These are phyloP conservation scores for Sylvia atricapilla DNA, from an alignment of 2,113 vertebrate genomes.

Conservation along the genomic window DNA sequence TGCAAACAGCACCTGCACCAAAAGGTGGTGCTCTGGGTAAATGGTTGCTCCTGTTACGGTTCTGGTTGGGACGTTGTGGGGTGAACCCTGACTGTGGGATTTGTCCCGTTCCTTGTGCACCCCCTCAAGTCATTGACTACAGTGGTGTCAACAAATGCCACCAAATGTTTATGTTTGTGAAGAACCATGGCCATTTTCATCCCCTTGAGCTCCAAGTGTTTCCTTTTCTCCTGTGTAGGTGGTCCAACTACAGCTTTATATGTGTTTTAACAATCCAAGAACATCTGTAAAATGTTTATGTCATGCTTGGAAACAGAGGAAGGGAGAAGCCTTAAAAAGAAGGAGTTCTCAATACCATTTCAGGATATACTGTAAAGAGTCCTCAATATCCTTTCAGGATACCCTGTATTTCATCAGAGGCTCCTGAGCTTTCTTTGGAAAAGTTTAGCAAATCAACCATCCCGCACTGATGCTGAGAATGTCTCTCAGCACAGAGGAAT, in stretches of 20 bases:
- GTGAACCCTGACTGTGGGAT: fast-evolving
- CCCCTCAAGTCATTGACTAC: background rate
- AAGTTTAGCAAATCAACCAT: background rate
- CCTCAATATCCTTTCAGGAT: background rate
- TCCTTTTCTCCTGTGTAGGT: background rate
- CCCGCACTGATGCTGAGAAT: background rate
- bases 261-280: background rate
- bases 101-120: background rate
- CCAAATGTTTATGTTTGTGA: fast-evolving
- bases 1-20: background rate
- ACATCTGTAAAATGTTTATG: background rate
- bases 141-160: background rate
- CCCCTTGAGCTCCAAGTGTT: background rate
- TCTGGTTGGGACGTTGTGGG: background rate
- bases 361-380: background rate
- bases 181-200: background rate
- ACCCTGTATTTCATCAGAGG: background rate
- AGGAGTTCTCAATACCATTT: background rate
- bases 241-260: background rate
- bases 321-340: background rate
- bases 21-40: constrained; percentile 3
- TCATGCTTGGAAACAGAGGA: background rate
- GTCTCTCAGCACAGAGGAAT: background rate
- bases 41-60: background rate
- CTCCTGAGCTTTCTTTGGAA: background rate